Evolutionary conservation across 2,797 vertebrate species (phyloP), one percentile per base, ranked within the genome.

Genomic region (Bovichtus diacanthus): DNA sequence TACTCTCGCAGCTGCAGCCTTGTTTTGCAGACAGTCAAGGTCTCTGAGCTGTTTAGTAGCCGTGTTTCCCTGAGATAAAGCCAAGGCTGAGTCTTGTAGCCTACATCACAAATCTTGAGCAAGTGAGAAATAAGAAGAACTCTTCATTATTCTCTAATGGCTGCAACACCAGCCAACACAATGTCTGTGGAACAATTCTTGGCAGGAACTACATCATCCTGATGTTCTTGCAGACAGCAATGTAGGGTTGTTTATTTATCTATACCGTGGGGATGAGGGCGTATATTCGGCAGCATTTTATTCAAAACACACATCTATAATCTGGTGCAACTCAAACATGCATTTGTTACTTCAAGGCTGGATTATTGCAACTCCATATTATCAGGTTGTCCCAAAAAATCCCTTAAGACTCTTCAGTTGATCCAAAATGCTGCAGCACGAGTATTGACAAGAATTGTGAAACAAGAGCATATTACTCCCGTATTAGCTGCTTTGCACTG

Each of bases 21-120:
- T 94, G 91, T 94, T 94, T 90, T 92, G 82, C 86, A 93, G 91
- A 90, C 80, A 72, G 80, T 93, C 95, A 95, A 95, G 95, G 95
- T 90, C 94, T 85, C 71, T 0, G 54, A 50, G 80, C 39, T 62
- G 59, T 55, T 76, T 49, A 58, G 66, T 53, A 65, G 44, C 65
- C 3, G 4, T 13, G 69, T n/a, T 23, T 78, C 78, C 82, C 80
- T 80, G 81, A 92, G 92, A 95, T 94, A 90, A 93, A 79, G 64
- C 43, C 86, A 87, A 84, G 75, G 80, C 63, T 83, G 77, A 79
- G 73, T 82, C 71, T 54, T 68, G 50, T 12, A n/a, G n/a, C n/a
- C n/a, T n/a, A 27, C 38, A 66, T 71, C 59, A 78, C 67, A 87
- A 76, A 81, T 78, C 56, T 70, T 67, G 51, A n/a, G n/a, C n/a